A percentile compares a stretch with the other conserved stretches of the same genome.
Conservation (phyloP, 2,113 vertebrate species). For the Dolichallabes microphthalmus region DNA sequence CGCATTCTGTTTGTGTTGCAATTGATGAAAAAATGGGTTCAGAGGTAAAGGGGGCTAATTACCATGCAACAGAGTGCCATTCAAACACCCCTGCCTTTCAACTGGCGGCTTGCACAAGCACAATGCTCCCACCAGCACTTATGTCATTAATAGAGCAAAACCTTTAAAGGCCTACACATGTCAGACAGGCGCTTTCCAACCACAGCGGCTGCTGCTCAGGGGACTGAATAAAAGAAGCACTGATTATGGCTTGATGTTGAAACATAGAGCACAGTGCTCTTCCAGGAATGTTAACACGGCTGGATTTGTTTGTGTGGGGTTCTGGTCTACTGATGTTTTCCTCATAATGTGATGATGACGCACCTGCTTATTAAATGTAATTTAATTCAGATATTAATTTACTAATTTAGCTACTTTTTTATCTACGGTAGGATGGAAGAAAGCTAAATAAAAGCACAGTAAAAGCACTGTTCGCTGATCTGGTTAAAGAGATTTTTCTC, state of each 20-base stretch:
- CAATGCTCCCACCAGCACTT: slow-evolving; percentile 49
- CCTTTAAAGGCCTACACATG: slow-evolving; percentile 56
- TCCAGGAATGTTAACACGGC: slow-evolving; percentile 13
- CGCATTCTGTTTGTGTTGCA: slow-evolving; percentile 61
- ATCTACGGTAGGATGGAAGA: neutral
- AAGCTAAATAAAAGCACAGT: neutral
- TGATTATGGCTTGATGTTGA: slow-evolving; percentile 39
- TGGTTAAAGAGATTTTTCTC: neutral
- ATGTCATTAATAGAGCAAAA: slow-evolving; percentile 61
- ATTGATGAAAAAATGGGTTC: slow-evolving; percentile 33
- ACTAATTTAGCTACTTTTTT: neutral
- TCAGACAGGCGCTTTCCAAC: slow-evolving; percentile 37
- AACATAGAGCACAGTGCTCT: slow-evolving; percentile 10
- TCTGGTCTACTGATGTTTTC: neutral
- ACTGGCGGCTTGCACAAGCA: slow-evolving; percentile 39
- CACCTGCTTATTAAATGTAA: neutral
- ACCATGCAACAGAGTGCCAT: slow-evolving; percentile 53
- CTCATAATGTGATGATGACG: neutral
- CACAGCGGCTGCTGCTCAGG: slow-evolving; percentile 37
- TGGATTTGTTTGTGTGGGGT: slow-evolving; percentile 16
- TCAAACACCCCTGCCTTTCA: slow-evolving; percentile 52
- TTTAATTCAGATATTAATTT: neutral
- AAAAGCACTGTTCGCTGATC: neutral
- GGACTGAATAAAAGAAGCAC: slow-evolving; percentile 43
- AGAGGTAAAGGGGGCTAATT: slow-evolving; percentile 61